A percentile compares a stretch with the other conserved stretches of the same genome.
phyloP scores from a whole-genome alignment of 2,888 invertebrate genomes.

The Drosophila gaucha region DNA sequence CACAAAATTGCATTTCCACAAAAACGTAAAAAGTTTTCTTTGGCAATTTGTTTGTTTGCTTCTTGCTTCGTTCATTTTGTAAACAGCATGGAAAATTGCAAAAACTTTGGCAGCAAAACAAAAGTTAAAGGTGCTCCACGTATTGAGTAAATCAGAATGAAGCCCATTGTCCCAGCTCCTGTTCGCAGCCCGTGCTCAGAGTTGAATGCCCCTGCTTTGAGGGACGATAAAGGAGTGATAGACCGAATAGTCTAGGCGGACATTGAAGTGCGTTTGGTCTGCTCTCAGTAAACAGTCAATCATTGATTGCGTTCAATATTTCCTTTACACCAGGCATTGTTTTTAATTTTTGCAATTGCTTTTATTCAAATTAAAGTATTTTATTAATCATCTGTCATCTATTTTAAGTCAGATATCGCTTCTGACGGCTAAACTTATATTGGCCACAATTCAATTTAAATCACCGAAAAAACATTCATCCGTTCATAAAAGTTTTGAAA shows the following conservation, averaged over 20 bases:
- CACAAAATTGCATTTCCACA: conserved; percentile 39
- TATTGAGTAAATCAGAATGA: conserved; percentile 54
- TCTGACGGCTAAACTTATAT: too few species aligned
- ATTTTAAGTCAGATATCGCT: too few species aligned
- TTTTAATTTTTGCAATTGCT: neutral
- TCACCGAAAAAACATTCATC: too few species aligned
- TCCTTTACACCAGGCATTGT: too few species aligned
- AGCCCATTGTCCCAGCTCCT: conserved; percentile 2
- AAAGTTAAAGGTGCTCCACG: conserved; percentile 59
- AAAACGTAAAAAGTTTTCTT: conserved; percentile 67
- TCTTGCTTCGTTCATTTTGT: conserved; percentile 65
- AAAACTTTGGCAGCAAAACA: conserved; percentile 61
- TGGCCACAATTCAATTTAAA: too few species aligned
- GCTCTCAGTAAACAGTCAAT: neutral
- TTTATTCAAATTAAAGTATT: conserved; percentile 1
- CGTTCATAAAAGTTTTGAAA: too few species aligned
- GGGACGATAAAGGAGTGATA: conserved; percentile 2
- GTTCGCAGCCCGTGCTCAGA: neutral
- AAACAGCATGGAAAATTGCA: conserved; percentile 71
- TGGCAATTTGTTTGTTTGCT: conserved; percentile 73
- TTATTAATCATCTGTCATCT: too few species aligned
- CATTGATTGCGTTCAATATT: neutral
- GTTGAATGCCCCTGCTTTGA: conserved; percentile 1
- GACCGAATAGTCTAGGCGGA: neutral
- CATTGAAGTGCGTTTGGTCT: conserved; percentile 4